These are phyloP conservation scores for Plutomurus gul DNA, from an alignment of 1,140 invertebrate species.

Conservation along the genomic window DNA sequence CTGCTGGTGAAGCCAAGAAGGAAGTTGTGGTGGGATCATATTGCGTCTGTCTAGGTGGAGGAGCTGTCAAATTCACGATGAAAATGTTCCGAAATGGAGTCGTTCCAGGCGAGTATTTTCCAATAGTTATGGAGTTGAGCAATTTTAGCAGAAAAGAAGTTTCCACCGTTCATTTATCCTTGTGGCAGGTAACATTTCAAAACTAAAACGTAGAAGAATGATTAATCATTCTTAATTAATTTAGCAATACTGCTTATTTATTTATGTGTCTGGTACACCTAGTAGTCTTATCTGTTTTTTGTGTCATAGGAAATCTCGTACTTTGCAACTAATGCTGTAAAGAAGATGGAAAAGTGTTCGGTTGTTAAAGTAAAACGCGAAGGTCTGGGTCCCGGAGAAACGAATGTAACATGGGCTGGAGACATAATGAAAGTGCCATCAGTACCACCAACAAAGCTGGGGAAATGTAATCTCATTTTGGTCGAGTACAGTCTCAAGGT, in stretches of 20 bases:
- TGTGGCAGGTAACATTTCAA: neutral
- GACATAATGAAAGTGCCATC: constrained; percentile 8
- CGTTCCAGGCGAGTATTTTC: neutral
- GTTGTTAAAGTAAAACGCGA: neutral
- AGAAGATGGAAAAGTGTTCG: neutral
- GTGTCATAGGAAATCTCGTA: neutral
- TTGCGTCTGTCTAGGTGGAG: neutral
- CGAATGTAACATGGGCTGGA: constrained; percentile 2
- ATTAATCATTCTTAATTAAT: no score
- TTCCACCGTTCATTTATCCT: neutral
- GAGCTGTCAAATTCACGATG: neutral
- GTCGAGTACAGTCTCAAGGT: constrained; percentile 22
- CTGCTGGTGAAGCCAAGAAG: neutral
- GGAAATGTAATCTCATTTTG: constrained; percentile 11
- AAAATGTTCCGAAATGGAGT: constrained; percentile 7
- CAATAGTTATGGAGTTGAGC: neutral
- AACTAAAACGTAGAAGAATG: no score
- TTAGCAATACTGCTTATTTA: no score
- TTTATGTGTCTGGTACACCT: no score
- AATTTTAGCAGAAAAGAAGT: constrained; percentile 18
- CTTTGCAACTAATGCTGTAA: neutral
- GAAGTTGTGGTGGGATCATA: neutral
- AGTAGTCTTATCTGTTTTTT: neutral
- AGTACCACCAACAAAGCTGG: constrained; percentile 22
- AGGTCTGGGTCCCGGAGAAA: neutral